These are phyloP conservation scores for Halcyon badia DNA, from an alignment of 2,797 vertebrate species.

Conservation along the genomic window DNA sequence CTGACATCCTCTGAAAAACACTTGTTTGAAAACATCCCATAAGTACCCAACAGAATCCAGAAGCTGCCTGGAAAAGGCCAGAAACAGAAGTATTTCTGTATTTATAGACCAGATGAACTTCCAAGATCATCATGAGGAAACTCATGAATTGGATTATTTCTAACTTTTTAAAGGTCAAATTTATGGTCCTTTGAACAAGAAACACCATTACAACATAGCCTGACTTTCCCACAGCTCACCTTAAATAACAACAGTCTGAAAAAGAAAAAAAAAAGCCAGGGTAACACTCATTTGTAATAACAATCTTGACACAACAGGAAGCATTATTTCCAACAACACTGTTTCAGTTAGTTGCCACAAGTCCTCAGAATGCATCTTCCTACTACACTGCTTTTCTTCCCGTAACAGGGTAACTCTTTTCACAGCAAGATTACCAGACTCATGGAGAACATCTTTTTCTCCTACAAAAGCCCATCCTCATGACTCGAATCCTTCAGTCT, in stretches of 20 bases:
- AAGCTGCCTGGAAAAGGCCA: not conserved
- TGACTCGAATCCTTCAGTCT: not conserved
- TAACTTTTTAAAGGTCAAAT: not conserved
- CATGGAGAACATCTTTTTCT: not conserved
- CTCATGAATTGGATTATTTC: not conserved
- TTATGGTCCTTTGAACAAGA: not conserved
- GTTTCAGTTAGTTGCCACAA: not conserved
- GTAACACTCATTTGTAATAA: not conserved
- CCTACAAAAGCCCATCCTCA: not conserved
- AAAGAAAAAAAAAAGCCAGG: not conserved
- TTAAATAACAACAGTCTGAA: not conserved
- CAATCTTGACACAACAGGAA: not conserved
- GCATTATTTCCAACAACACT: not conserved
- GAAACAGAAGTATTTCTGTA: not conserved
- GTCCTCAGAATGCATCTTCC: not conserved
- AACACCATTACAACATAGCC: not conserved
- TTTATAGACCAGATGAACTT: not conserved
- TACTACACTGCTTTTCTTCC: not conserved
- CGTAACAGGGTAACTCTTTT: not conserved
- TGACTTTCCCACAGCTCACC: not conserved
- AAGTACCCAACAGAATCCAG: not conserved
- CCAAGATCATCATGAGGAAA: fast-evolving
- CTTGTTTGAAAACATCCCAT: not conserved
- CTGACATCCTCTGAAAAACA: not conserved
- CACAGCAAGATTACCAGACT: not conserved